Base-by-base conservation (phyloP, 2,113 vertebrate genomes). In the Oenanthe oenanthe region DNA sequence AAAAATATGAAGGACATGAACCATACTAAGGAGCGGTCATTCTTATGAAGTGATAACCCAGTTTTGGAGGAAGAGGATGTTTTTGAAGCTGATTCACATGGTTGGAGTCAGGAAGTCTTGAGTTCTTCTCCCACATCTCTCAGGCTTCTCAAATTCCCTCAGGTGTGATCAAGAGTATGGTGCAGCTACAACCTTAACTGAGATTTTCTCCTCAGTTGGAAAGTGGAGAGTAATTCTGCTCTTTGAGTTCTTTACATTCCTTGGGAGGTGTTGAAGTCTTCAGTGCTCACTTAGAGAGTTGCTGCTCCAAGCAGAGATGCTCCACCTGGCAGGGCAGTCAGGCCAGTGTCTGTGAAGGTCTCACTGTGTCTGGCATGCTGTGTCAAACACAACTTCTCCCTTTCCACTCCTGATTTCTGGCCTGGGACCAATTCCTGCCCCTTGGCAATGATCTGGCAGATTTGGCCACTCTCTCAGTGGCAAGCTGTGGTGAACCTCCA, bases 41-140 rank as follows among this genome's bases (percentile, higher is more conserved):
- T 78, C 40, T 53, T 68, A 14, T 3, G 60, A 85, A 51, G 43
- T 0, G 0, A 22, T 88, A 67, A 38, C 6, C 21, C 19, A 53
- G 22, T 82, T 94, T 36, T 65, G 88, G 34, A 79, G 77, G 78
- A 66, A 38, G 43, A 83, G 42, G 50, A 58, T 63, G 80, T 4
- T 9, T 70, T 66, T 45, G 47, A 58, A 86, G 54, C 56, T 66
- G 47, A 83, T 89, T 94, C 61, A 60, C 21, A 4, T 60, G 13
- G 22, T 8, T 90, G 75, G 71, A 78, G 72, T 93, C 82, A 73
- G 90, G 54, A 92, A 92, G 82, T 92, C 85, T 76, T 26, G 90
- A 88, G 67, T 34, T 88, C 31, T 85, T 74, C 75, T 50, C 50
- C 54, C 29, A 42, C 58, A 9, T 82, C 53, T 89, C 29, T 72